A percentile compares a stretch with the other conserved stretches of the same genome.
phyloP scores from a whole-genome alignment of 2,113 vertebrate genomes.

The Rhagologus leucostigma region DNA sequence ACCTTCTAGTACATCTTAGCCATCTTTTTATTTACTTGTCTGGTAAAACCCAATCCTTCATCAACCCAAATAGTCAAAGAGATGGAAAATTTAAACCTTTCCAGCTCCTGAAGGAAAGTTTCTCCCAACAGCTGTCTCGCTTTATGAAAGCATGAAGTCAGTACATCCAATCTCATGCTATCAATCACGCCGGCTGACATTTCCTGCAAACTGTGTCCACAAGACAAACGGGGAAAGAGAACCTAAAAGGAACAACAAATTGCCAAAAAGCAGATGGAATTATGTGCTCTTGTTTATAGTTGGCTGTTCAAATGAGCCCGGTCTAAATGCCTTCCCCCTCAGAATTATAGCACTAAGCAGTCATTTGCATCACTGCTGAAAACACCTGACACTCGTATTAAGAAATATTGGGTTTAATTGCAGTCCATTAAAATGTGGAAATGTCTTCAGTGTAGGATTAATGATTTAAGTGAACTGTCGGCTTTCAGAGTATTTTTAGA shows the following conservation, averaged over 20 bases:
- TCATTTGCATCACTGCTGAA: slow-evolving; percentile 75
- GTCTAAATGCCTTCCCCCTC: slow-evolving; percentile 79
- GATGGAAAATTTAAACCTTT: slow-evolving; percentile 85
- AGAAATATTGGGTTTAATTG: slow-evolving; percentile 79
- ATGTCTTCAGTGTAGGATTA: slow-evolving; percentile 70
- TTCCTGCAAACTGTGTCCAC: slow-evolving; percentile 85
- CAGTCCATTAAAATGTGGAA: slow-evolving; percentile 77
- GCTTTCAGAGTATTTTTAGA: slow-evolving; percentile 69
- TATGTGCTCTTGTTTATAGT: slow-evolving; percentile 86
- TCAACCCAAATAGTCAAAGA: slow-evolving; percentile 74
- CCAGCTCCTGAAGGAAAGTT: slow-evolving; percentile 83
- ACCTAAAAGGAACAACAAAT: slow-evolving; percentile 78
- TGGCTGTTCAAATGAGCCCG: slow-evolving; percentile 70
- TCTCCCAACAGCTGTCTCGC: slow-evolving; percentile 87
- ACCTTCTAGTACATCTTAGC: slow-evolving; percentile 76
- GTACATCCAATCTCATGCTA: slow-evolving; percentile 80
- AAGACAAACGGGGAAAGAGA: slow-evolving; percentile 76
- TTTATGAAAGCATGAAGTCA: slow-evolving; percentile 88
- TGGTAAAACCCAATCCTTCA: slow-evolving; percentile 76
- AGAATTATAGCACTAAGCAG: slow-evolving; percentile 72
- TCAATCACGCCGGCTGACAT: slow-evolving; percentile 81
- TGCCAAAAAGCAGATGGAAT: slow-evolving; percentile 79
- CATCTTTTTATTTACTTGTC: slow-evolving; percentile 83
- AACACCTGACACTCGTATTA: slow-evolving; percentile 82
- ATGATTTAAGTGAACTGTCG: slow-evolving; percentile 75